Conservation (phyloP, 1,140 invertebrate species). For the Leptinotarsa defecta region DNA sequence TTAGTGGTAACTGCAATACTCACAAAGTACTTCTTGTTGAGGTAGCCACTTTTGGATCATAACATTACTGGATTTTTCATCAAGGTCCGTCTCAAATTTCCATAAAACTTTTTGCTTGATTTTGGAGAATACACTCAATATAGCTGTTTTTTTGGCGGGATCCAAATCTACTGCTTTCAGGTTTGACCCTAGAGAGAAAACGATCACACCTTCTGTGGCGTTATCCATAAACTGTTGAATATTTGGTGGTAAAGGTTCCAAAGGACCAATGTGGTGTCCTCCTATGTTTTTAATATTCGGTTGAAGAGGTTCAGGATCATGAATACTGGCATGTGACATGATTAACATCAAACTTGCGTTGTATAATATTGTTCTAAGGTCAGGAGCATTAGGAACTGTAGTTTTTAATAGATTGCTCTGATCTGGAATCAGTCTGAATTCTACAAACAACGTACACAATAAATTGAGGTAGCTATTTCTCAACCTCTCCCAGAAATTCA, state of each 20-base stretch:
- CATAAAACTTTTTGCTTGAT: conserved; percentile 62
- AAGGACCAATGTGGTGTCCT: conserved; percentile 38
- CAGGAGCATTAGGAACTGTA: conserved; percentile 36
- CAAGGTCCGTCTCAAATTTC: conserved; percentile 61
- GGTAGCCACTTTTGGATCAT: conserved; percentile 62
- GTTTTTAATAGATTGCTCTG: conserved; percentile 34
- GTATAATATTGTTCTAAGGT: conserved; percentile 36
- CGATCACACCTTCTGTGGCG: conserved; percentile 57
- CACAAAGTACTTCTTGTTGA: conserved; percentile 66
- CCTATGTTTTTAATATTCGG: conserved; percentile 35
- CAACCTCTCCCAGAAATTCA: conserved; percentile 20
- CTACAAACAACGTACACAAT: conserved; percentile 19
- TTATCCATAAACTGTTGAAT: conserved; percentile 57
- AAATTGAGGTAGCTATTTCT: background rate
- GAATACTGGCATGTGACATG: conserved; percentile 36
- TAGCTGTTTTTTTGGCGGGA: conserved; percentile 51
- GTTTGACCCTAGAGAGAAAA: conserved; percentile 61
- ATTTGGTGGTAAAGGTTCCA: conserved; percentile 35
- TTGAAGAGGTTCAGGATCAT: conserved; percentile 28
- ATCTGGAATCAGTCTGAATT: conserved; percentile 21
- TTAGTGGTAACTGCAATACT: conserved; percentile 14
- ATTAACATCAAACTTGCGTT: conserved; percentile 39
- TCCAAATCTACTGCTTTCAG: conserved; percentile 57
- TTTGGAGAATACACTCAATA: conserved; percentile 58
- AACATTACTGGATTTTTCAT: conserved; percentile 60